Evolutionary conservation across 2,888 invertebrate genomes (phyloP), one percentile per base, ranked within the genome.

Genomic region (Sarcophaga caerulescens): DNA sequence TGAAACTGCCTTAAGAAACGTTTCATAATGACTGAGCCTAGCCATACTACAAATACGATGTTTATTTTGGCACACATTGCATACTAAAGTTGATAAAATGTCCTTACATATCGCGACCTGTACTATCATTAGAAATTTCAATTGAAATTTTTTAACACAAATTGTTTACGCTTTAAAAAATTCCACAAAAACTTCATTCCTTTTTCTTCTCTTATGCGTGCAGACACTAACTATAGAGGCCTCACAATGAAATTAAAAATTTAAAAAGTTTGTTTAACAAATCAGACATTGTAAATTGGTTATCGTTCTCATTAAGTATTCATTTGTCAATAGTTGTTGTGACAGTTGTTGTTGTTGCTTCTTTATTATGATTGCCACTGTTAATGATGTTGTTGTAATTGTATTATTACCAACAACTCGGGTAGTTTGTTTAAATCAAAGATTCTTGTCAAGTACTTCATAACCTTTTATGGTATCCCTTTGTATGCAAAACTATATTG

Each of bases 371-470:
- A 35, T 70, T 70, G 10, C 25, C 57, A 35, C 10, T 25, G 35
- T 44, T 65, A 23, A 23, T 60, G 14, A 23, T 12, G 25, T 10
- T 66, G 12, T 10, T 66, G 66, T 14, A 59, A 19, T 76, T 74
- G 57, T 44, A 17, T 19, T 25, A 14, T 66, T 25, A 10, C 25
- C 59, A 78, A 65, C 63, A 75, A 47, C 12, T 14, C 25, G 57
- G 35, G 35, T 57, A 45, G 60, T 74, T 60, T 52, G 23, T 71
- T 75, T 78, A 65, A 25, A 71, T 78, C 84, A 81, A 81, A 84
- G 75, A 66, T 71, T 84, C 45, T 59, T 59, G 74, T 69, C 19
- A 70, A 76, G 69, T 44, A 73, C n/a, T 62, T 57, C 1, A 60
- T 35, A 45, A 74, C 74, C 65, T 77, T 82, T 77, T 17, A 65